phyloP scores from a whole-genome alignment of 2,888 invertebrate species.

The Tribolium freemani region DNA sequence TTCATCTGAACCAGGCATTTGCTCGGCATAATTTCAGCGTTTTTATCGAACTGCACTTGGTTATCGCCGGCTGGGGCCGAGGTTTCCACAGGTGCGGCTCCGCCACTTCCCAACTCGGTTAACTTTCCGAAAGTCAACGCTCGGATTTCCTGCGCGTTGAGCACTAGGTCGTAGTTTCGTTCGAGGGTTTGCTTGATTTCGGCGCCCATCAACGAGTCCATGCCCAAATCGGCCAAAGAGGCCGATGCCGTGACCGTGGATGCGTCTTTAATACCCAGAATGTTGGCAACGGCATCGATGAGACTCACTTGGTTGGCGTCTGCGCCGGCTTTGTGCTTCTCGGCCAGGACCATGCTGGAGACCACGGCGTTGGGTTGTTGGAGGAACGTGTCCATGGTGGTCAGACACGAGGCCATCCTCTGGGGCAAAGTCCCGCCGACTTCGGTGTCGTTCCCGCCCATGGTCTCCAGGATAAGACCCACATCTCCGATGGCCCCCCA shows the following conservation, averaged over 20 bases:
- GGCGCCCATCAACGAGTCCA: constrained; percentile 99
- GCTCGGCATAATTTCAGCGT: constrained; percentile 81
- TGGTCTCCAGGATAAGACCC: constrained; percentile 90
- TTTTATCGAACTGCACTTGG: constrained; percentile 70
- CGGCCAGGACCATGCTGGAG: constrained; percentile 89
- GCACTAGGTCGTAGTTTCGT: constrained; percentile 89
- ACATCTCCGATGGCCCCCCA: constrained; percentile 99
- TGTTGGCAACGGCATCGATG: constrained; percentile 87
- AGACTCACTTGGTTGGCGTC: constrained; percentile 75
- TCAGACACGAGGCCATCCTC: constrained; percentile 92
- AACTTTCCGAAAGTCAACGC: constrained; percentile 84
- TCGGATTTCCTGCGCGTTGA: constrained; percentile 93
- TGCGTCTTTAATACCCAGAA: constrained; percentile 90
- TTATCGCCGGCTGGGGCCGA: constrained; percentile 63
- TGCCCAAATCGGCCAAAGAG: constrained; percentile 93
- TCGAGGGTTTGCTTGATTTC: constrained; percentile 98
- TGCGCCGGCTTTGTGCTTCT: constrained; percentile 78
- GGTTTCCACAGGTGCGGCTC: constrained; percentile 48
- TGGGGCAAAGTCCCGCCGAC: constrained; percentile 97
- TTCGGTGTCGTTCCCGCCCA: constrained; percentile 91
- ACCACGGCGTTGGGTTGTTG: constrained; percentile 89
- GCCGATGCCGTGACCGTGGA: constrained; percentile 82
- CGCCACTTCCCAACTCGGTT: constrained; percentile 71
- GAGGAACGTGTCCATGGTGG: constrained; percentile 90
- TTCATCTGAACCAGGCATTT: constrained; percentile 79